Evolutionary conservation across 2,888 invertebrate species (phyloP), one percentile per base, ranked within the genome.

Genomic region (Pristionchus exspectatus): DNA sequence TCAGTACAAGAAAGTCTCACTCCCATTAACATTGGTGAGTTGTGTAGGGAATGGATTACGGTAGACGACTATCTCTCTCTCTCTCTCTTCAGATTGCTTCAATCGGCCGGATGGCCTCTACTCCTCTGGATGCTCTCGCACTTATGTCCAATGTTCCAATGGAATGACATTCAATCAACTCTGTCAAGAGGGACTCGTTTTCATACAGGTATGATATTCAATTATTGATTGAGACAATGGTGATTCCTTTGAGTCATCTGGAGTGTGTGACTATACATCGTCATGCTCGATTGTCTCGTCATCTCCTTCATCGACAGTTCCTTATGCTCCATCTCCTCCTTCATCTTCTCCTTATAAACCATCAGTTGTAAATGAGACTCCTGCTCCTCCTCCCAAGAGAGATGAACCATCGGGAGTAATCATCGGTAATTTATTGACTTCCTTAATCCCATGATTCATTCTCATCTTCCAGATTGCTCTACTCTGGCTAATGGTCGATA

Each of bases 21-120:
- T 66, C 66, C 38, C 3, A 9, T 44, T 44, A 24, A 7, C 24
- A 86, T 86, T 27, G 66, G 66, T 86, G 33, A 86, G 59, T 85
- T 16, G 30, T 33, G n/a, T n/a, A 30, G 33, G 30, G 33, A 44
- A 18, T 7, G 9, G 27, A 72, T 14, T 18, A 66, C 59, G 33
- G 69, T 24, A n/a, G 56, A 18, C 21, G 27, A 30, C 24, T 84
- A 56, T 56, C 56, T 30, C n/a, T 83, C 33, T n/a, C n/a, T n/a
- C n/a, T n/a, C n/a, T n/a, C 24, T 27, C 24, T 33, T 69, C 50
- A 87, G 88, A 88, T 38, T 88, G 88, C 50, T 87, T 30, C 54
- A 56, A 33, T 69, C 87, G 69, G 56, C 14, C 44, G 27, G 69
- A 89, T 69, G 89, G 89, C 10, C 27, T 84, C 24, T 89, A 84